Evolutionary conservation across 2,888 invertebrate genomes (phyloP).

Genomic region (Nipponacmea schrenckii): DNA sequence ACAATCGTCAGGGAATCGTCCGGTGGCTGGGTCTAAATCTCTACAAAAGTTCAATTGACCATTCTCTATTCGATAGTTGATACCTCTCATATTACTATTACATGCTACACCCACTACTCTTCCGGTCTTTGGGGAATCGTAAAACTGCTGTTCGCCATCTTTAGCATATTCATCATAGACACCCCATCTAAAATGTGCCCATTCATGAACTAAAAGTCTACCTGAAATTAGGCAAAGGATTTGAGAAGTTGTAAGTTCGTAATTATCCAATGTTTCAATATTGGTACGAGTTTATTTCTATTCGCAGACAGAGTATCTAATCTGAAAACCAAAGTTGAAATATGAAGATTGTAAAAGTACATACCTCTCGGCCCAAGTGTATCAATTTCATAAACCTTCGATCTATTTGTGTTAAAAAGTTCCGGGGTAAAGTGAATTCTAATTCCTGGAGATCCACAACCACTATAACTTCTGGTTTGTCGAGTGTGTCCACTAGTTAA

Average conservation of each 20-base stretch:
- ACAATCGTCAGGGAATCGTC: slow-evolving; percentile 16
- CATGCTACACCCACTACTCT: slow-evolving; percentile 45
- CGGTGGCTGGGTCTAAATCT: slow-evolving; percentile 15
- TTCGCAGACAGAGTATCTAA: too few species aligned
- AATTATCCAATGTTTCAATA: too few species aligned
- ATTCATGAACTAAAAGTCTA: slow-evolving; percentile 53
- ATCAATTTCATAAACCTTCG: not conserved
- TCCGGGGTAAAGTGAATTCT: slow-evolving; percentile 50
- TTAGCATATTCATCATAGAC: slow-evolving; percentile 54
- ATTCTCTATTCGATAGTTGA: slow-evolving; percentile 14
- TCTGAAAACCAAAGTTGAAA: too few species aligned
- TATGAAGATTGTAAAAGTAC: not conserved
- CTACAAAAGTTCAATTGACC: slow-evolving; percentile 11
- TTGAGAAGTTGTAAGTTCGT: too few species aligned
- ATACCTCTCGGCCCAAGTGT: slow-evolving; percentile 18
- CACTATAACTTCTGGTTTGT: slow-evolving; percentile 41
- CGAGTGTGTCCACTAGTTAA: not conserved
- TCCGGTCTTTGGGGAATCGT: slow-evolving; percentile 46
- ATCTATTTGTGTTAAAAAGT: slow-evolving; percentile 39
- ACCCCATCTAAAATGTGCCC: slow-evolving; percentile 56
- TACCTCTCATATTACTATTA: slow-evolving; percentile 37
- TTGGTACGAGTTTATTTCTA: too few species aligned
- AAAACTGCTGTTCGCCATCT: slow-evolving; percentile 47
- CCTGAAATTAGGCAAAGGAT: slow-evolving; percentile 27
- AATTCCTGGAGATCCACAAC: slow-evolving; percentile 52